These are phyloP conservation scores for Dolichoris vasculosae DNA, from an alignment of 1,140 invertebrate species.

Conservation along the genomic window DNA sequence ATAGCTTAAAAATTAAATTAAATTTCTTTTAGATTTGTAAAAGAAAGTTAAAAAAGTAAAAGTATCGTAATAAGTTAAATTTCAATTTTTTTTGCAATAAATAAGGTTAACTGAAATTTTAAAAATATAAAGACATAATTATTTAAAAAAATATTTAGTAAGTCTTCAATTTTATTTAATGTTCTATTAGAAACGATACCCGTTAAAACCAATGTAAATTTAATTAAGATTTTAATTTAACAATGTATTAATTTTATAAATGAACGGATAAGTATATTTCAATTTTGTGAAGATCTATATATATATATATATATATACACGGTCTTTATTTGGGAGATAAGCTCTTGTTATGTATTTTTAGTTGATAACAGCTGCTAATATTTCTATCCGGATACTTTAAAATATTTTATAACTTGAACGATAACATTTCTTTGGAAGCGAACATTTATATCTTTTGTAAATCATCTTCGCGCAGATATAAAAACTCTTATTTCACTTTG, in stretches of 20 bases:
- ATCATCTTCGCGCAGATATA: not conserved
- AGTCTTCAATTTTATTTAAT: too few species aligned
- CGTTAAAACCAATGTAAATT: too few species aligned
- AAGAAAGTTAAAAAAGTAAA: too few species aligned
- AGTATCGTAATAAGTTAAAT: too few species aligned
- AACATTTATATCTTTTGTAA: constrained; percentile 15
- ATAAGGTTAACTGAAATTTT: too few species aligned
- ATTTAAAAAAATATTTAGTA: too few species aligned
- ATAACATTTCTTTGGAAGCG: not conserved
- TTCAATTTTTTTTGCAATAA: too few species aligned
- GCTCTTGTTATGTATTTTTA: not conserved
- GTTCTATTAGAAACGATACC: too few species aligned
- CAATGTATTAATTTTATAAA: not conserved
- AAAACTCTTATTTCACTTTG: constrained; percentile 26
- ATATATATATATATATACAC: not conserved
- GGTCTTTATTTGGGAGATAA: not conserved
- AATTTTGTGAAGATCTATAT: not conserved
- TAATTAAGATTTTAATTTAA: not conserved
- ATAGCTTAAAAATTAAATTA: too few species aligned
- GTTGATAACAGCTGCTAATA: not conserved
- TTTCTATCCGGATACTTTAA: not conserved
- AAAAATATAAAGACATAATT: too few species aligned
- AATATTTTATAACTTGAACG: not conserved
- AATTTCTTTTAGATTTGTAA: too few species aligned
- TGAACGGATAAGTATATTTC: not conserved